Evolutionary conservation across 2,113 vertebrate genomes (phyloP), one percentile per base, ranked within the genome.

Genomic region (Crotalus viridis): DNA sequence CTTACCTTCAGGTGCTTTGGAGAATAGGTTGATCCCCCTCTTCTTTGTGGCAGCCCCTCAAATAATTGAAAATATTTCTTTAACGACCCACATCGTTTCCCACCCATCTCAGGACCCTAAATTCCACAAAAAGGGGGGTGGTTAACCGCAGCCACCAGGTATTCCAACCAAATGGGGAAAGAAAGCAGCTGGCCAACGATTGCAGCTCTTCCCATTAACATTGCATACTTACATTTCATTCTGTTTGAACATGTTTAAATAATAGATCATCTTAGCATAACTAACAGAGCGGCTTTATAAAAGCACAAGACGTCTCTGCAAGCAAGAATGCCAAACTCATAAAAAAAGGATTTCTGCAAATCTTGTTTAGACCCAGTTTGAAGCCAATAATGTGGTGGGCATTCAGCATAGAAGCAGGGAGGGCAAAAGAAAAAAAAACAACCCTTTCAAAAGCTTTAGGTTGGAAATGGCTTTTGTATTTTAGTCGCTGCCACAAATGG

Each of bases 161-260:
- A 15, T 5, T 57, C 15, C 43, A 57, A 39, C 39, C 1, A 0
- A 3, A 15, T 10, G 24, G 0, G 46, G 17, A 10, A n/a, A n/a
- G 15, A 19, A 46, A 21, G 48, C 28, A 33, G 57, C 61, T 28
- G 88, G 21, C 17, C 0, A 55, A 88, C 91, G 28, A 85, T 90
- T 89, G 90, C 33, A 90, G 17, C 15, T 93, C 5, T 57, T 22
- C 43, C 94, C 54, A 93, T 0, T 59, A 91, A 90, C 6, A 48
- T 94, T 93, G 94, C 89, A 52, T 88, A 88, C 15, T 28, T 86
- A 74, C 54, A 92, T 91, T 94, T 89, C 89, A 93, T 61, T 90
- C 46, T 85, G n/a, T 91, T 51, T 22, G 88, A 94, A 46, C 94
- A 89, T 4, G n/a, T n/a, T 90, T 93, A 94, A 90, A 56, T 93